Percentiles rank a stretch among this genome's conserved stretches.
phyloP scores from a whole-genome alignment of 2,888 invertebrate genomes.

The Zhengitettix transpicula region DNA sequence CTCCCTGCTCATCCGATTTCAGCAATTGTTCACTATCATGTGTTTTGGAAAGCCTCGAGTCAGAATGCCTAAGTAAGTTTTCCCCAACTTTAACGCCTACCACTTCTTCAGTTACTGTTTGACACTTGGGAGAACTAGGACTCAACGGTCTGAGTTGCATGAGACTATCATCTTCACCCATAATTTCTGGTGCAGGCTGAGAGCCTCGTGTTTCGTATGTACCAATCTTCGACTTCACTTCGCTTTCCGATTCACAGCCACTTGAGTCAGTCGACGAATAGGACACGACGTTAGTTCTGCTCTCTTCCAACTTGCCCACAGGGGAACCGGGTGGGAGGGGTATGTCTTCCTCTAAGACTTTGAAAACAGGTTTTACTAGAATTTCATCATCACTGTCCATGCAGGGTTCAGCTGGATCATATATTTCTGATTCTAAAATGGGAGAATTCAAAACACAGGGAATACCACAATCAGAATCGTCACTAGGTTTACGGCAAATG shows the following conservation, averaged over 20 bases:
- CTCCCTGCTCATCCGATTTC: too few relatives aligned
- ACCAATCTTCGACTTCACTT: conserved; percentile 3
- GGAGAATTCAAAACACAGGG: neutral
- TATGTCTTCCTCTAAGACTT: conserved; percentile 1
- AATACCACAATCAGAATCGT: neutral
- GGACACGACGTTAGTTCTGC: too few relatives aligned
- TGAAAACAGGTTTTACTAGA: neutral
- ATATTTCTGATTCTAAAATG: conserved; percentile 25
- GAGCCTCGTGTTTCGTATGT: conserved; percentile 1
- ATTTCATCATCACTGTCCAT: conserved; percentile 20
- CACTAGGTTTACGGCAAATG: conserved; percentile 12
- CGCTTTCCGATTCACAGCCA: neutral
- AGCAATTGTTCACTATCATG: too few relatives aligned
- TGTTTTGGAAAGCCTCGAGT: too few relatives aligned
- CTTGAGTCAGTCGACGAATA: neutral
- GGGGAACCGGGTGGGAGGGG: conserved; percentile 4
- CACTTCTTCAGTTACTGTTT: too few relatives aligned
- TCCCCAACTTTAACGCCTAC: too few relatives aligned
- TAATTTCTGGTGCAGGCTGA: neutral
- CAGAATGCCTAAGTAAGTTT: too few relatives aligned
- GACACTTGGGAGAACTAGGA: too few relatives aligned
- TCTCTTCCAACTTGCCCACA: neutral
- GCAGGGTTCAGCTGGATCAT: conserved; percentile 38
- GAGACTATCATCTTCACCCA: neutral
- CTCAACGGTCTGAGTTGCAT: too few relatives aligned